Percentiles rank a stretch among this genome's conserved stretches.
These are phyloP conservation scores for Rhodophaea formosa DNA, from an alignment of 2,888 invertebrate species.

Conservation along the genomic window DNA sequence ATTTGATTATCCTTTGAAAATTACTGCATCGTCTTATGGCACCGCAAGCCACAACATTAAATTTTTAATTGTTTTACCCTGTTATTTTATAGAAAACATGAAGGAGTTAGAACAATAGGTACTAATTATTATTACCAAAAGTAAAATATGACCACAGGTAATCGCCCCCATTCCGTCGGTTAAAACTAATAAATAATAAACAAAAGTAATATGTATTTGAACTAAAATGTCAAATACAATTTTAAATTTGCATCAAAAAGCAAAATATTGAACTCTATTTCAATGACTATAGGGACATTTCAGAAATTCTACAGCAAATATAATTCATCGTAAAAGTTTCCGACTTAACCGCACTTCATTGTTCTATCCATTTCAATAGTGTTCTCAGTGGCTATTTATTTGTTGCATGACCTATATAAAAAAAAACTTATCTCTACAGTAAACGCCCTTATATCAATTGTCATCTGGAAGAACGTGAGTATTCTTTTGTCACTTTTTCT, in stretches of 20 bases:
- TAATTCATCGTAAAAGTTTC: not conserved
- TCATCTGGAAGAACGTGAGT: no score
- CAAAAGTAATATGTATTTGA: not conserved
- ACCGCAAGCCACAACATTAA: not conserved
- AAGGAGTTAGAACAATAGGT: not conserved
- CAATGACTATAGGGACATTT: not conserved
- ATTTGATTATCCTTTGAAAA: not conserved
- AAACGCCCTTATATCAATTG: no score
- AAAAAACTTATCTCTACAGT: no score
- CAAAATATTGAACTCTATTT: not conserved
- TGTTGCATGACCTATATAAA: not conserved
- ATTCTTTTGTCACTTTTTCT: no score
- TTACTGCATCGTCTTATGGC: not conserved
- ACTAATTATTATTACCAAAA: not conserved
- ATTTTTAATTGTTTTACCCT: not conserved
- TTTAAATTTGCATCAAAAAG: not conserved
- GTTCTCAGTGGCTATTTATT: constrained; percentile 6
- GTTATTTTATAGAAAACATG: not conserved
- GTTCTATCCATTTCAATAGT: constrained; percentile 13
- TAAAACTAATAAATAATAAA: not conserved
- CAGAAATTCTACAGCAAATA: not conserved
- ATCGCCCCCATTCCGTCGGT: not conserved
- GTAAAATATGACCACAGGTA: not conserved
- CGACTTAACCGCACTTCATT: constrained; percentile 1
- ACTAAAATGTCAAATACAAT: not conserved